Percentiles rank a stretch among this genome's conserved stretches.
These are phyloP conservation scores for Sitta carolinensis DNA, from an alignment of 2,797 vertebrate species.

Conservation along the genomic window DNA sequence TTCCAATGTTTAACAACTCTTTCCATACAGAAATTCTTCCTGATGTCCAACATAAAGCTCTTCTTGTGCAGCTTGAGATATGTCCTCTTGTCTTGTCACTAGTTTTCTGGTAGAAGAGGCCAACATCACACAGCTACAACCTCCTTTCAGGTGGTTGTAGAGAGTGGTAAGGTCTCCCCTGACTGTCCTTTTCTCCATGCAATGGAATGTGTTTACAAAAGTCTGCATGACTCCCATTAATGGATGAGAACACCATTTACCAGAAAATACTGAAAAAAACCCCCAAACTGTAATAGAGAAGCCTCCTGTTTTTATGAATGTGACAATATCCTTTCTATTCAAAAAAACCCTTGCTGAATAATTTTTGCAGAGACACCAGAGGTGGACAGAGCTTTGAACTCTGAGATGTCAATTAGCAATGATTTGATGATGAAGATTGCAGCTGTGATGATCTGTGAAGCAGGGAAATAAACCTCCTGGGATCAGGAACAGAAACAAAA, in stretches of 20 bases:
- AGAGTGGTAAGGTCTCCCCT: neutral
- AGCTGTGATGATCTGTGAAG: neutral
- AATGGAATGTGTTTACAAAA: accelerated
- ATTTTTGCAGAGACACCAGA: neutral
- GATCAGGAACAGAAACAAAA: neutral
- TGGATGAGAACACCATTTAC: neutral
- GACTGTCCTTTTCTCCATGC: neutral
- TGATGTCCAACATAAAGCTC: neutral
- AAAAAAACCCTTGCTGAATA: neutral
- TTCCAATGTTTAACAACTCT: neutral
- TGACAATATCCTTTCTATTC: neutral
- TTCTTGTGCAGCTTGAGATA: neutral
- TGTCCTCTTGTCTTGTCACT: neutral
- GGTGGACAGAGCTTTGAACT: neutral
- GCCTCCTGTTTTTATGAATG: neutral
- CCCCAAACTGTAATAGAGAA: neutral
- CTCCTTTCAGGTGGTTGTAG: neutral
- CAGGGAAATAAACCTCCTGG: neutral
- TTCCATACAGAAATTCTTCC: neutral
- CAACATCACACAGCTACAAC: accelerated
- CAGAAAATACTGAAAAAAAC: neutral
- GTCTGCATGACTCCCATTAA: neutral
- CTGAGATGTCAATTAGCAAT: neutral
- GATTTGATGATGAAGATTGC: neutral
- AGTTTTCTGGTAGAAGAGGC: neutral